Percentiles rank a stretch among this genome's conserved stretches.
These are phyloP conservation scores for Frieseomelitta varia DNA, from an alignment of 1,140 invertebrate species.

Conservation along the genomic window DNA sequence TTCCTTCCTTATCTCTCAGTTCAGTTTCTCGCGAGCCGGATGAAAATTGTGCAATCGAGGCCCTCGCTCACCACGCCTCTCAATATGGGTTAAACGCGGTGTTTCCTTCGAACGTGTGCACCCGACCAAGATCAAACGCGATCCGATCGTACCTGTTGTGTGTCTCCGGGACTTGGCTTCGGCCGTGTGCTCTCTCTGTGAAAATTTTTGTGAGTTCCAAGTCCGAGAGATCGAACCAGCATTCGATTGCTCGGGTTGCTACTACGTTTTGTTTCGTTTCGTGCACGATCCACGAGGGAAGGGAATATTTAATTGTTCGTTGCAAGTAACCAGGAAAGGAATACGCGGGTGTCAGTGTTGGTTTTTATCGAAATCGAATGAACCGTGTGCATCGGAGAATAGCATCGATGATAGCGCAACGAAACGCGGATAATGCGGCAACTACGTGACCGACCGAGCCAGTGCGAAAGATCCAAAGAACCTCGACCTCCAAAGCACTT, in stretches of 20 bases:
- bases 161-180: not conserved
- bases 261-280: no score
- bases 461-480: constrained; percentile 40
- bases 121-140: not conserved
- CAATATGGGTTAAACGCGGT: constrained; percentile 49
- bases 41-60: constrained; percentile 9
- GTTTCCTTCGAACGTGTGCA: constrained; percentile 2
- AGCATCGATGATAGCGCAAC: constrained; percentile 22
- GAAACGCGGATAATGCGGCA: constrained; percentile 56
- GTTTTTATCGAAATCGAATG: constrained; percentile 38
- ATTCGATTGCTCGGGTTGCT: not conserved
- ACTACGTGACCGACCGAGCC: constrained; percentile 66
- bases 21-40: not conserved
- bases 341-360: not conserved
- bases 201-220: not conserved
- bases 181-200: constrained; percentile 17
- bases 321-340: not conserved
- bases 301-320: not conserved
- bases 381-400: constrained; percentile 45
- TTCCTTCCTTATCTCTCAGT: not conserved
- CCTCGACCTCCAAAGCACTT: constrained; percentile 54
- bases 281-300: not conserved
- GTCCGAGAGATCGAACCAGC: not conserved
- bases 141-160: constrained; percentile 1
- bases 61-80: not conserved